These are phyloP conservation scores for Polyodon spathula DNA, from an alignment of 2,113 vertebrate genomes.

Conservation along the genomic window DNA sequence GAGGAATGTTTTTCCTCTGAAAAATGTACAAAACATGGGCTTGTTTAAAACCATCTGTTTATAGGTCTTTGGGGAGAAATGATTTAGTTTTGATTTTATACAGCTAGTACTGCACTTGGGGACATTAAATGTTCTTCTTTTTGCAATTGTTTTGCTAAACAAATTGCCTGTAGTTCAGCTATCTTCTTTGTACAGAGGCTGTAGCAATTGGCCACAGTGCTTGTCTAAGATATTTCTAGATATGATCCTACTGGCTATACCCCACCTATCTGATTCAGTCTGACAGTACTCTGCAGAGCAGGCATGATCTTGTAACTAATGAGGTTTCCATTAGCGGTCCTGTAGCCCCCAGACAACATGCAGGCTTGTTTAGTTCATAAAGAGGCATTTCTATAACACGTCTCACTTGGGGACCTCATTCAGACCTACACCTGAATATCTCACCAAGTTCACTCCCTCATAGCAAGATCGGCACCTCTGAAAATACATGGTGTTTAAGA, in stretches of 20 bases:
- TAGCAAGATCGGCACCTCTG: slow-evolving; percentile 19
- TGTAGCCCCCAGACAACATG: slow-evolving; percentile 27
- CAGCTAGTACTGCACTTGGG: slow-evolving; percentile 41
- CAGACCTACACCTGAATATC: slow-evolving; percentile 47
- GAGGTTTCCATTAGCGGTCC: slow-evolving; percentile 42
- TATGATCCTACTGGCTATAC: slow-evolving; percentile 36
- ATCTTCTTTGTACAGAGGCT: slow-evolving; percentile 29
- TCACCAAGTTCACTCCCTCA: slow-evolving; percentile 47
- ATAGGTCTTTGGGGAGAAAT: slow-evolving; percentile 31
- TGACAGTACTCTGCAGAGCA: slow-evolving; percentile 34
- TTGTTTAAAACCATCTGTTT: slow-evolving; percentile 47
- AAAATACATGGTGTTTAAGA: no score
- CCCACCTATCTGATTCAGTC: slow-evolving; percentile 30
- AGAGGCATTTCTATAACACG: slow-evolving; percentile 48
- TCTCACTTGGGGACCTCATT: slow-evolving; percentile 38
- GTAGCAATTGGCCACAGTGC: slow-evolving; percentile 18
- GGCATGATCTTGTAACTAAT: slow-evolving; percentile 47
- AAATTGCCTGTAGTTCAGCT: slow-evolving; percentile 46
- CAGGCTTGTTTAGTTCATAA: slow-evolving; percentile 48
- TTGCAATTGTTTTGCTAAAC: slow-evolving; percentile 43
- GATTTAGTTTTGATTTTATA: slow-evolving; percentile 39
- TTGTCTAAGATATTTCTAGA: slow-evolving; percentile 26
- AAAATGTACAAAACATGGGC: slow-evolving; percentile 25
- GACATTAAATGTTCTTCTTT: slow-evolving; percentile 48
- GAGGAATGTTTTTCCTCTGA: slow-evolving; percentile 13